Percentiles rank a stretch among this genome's conserved stretches.
phyloP scores from a whole-genome alignment of 2,888 invertebrate species.

The Sturmia bella region DNA sequence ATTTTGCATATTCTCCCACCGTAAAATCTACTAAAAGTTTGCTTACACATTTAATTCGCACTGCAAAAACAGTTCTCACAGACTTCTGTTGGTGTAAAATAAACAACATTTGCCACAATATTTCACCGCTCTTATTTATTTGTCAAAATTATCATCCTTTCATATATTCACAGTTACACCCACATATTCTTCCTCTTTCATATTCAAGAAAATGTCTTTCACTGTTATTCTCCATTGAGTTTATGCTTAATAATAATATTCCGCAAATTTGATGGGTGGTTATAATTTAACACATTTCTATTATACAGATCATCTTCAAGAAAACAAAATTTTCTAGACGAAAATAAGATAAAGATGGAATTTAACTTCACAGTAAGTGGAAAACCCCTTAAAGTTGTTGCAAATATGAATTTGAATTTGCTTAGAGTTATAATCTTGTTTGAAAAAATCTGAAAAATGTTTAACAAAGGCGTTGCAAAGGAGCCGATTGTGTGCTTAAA shows the following conservation, averaged over 20 bases:
- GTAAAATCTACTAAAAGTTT: not conserved
- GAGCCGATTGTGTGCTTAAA: too few species aligned
- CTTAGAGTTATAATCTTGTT: conserved; percentile 18
- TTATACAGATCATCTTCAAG: not conserved
- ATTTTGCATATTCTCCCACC: not conserved
- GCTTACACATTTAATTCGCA: not conserved
- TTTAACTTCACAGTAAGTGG: conserved; percentile 1
- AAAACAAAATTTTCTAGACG: conserved; percentile 10
- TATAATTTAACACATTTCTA: conserved; percentile 59
- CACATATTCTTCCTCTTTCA: not conserved
- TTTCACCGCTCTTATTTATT: conserved; percentile 23
- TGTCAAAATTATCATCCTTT: not conserved
- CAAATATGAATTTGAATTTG: not conserved
- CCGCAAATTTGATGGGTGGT: conserved; percentile 59
- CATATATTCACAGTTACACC: not conserved
- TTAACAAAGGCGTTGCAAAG: not conserved
- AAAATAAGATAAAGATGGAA: not conserved
- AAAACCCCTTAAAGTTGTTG: conserved; percentile 28
- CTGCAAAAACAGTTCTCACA: not conserved
- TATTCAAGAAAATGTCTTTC: conserved; percentile 40
- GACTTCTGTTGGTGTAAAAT: not conserved
- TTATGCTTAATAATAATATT: conserved; percentile 48
- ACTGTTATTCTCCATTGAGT: conserved; percentile 48
- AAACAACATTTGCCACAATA: conserved; percentile 9
- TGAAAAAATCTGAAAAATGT: not conserved